Evolutionary conservation across 2,113 vertebrate genomes (phyloP).

Genomic region (Crotophaga sulcirostris): DNA sequence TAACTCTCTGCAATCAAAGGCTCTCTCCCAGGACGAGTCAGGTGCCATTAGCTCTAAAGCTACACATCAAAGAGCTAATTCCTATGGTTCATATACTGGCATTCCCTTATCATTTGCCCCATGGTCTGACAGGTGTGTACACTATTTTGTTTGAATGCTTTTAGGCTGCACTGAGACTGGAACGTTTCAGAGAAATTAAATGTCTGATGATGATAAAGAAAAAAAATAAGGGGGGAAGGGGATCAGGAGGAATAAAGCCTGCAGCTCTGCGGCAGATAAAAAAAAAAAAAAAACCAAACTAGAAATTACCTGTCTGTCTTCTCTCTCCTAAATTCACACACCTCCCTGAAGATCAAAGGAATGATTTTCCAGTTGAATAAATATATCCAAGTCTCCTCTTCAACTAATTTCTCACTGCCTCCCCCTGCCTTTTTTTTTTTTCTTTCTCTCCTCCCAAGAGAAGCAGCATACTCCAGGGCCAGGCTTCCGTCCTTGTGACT

Average conservation of each 20-base stretch:
- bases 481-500: not conserved
- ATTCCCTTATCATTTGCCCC: slow-evolving; percentile 1
- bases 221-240: not conserved
- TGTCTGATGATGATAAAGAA: not conserved
- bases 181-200: slow-evolving; percentile 41
- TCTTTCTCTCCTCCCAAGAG: not conserved
- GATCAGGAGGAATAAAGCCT: not conserved
- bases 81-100: not conserved
- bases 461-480: not conserved
- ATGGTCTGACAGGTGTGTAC: slow-evolving; percentile 4
- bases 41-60: not conserved
- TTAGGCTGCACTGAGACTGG: slow-evolving; percentile 12
- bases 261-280: not conserved
- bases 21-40: not conserved
- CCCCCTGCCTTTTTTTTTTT: no score
- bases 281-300: not conserved
- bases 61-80: slow-evolving; percentile 32
- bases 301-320: slow-evolving; percentile 53
- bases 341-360: slow-evolving; percentile 62
- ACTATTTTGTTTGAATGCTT: slow-evolving; percentile 9
- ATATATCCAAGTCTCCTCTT: not conserved
- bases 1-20: not conserved
- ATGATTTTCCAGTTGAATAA: slow-evolving; percentile 48
- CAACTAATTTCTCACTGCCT: not conserved
- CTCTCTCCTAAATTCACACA: slow-evolving; percentile 37